Evolutionary conservation across 1,140 invertebrate species (phyloP).

Genomic region (Papilio machaon): DNA sequence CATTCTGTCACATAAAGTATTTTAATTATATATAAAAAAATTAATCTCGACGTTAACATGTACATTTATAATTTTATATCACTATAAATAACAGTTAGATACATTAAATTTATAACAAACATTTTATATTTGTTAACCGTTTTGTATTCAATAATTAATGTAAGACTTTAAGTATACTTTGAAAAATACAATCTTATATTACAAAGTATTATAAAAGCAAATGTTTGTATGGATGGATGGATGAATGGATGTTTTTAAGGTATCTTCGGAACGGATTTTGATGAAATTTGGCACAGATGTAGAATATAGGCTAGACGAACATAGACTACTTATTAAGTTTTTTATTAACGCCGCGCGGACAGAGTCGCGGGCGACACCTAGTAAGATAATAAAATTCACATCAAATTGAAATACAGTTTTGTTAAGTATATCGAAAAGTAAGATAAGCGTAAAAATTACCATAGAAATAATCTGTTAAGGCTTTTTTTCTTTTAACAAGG

Average conservation of each 20-base stretch:
- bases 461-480: neutral
- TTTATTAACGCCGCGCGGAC: no score
- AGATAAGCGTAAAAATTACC: neutral
- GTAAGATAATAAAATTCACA: neutral
- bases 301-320: no score
- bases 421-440: neutral
- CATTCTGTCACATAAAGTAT: neutral
- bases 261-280: no score
- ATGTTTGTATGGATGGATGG: no score
- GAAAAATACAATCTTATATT: neutral
- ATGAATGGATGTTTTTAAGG: no score
- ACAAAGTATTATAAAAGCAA: no score
- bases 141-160: neutral
- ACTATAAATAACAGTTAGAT: neutral
- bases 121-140: neutral
- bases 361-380: no score
- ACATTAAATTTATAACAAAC: neutral
- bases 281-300: no score
- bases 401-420: neutral
- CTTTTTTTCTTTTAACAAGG: neutral
- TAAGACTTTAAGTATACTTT: neutral
- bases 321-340: no score
- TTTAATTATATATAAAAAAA: neutral
- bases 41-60: neutral
- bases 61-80: constrained; percentile 1